These are phyloP conservation scores for Drosophila nr. perissopoda DNA, from an alignment of 2,888 invertebrate species.

Conservation along the genomic window DNA sequence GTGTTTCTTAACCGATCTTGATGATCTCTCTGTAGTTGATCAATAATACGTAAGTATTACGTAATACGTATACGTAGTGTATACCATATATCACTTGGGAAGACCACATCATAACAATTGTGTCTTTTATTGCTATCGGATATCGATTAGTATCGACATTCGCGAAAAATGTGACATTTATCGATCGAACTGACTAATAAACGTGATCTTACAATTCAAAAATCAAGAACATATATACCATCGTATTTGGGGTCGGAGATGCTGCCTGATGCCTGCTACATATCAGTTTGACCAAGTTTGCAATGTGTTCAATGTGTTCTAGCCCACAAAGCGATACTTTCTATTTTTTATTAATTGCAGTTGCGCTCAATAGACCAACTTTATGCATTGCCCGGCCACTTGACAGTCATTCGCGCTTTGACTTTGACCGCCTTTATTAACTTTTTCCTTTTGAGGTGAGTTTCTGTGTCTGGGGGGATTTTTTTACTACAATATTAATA, in stretches of 20 bases:
- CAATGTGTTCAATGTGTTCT: not conserved
- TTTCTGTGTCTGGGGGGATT: not conserved
- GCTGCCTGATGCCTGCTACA: not conserved
- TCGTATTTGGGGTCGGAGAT: too few species aligned
- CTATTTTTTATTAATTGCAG: not conserved
- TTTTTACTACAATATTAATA: not conserved
- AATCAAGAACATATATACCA: not conserved
- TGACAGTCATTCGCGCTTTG: conserved; percentile 15
- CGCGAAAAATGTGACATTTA: not conserved
- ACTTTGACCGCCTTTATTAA: conserved; percentile 34
- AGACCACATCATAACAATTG: too few species aligned
- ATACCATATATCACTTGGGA: too few species aligned
- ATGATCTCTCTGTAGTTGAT: not conserved
- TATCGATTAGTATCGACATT: not conserved
- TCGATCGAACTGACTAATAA: not conserved
- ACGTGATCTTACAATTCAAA: not conserved
- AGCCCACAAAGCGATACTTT: not conserved
- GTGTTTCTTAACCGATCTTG: not conserved
- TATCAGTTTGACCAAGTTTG: not conserved
- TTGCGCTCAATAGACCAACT: not conserved
- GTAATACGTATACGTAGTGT: too few species aligned
- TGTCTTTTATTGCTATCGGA: not conserved
- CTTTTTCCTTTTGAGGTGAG: conserved; percentile 18
- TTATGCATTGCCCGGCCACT: conserved; percentile 14
- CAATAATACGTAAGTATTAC: not conserved